Percentiles rank a stretch among this genome's conserved stretches.
These are phyloP conservation scores for Tholera decimalis DNA, from an alignment of 2,888 invertebrate species.

Conservation along the genomic window DNA sequence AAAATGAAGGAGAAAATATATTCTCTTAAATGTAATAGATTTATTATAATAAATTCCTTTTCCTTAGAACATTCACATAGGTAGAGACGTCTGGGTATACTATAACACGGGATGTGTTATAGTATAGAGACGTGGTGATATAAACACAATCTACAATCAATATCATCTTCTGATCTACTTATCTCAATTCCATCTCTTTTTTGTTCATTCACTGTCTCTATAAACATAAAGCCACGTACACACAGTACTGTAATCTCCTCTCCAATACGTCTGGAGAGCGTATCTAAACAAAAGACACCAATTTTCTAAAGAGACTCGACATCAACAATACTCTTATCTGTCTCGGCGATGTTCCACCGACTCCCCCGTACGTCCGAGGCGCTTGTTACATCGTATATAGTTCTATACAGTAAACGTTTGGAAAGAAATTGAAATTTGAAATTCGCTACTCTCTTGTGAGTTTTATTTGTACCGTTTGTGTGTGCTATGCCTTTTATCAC, in stretches of 20 bases:
- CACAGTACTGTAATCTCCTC: slow-evolving; percentile 15
- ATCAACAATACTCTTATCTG: slow-evolving; percentile 40
- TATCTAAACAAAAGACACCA: slow-evolving; percentile 45
- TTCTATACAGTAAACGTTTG: slow-evolving; percentile 9
- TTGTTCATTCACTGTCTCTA: background rate
- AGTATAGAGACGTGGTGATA: background rate
- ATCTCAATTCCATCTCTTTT: background rate
- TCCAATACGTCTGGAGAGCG: slow-evolving; percentile 23
- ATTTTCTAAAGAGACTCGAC: slow-evolving; percentile 38
- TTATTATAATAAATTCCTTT: no score
- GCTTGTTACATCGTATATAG: background rate
- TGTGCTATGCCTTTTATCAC: slow-evolving; percentile 26
- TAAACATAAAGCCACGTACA: slow-evolving; percentile 12
- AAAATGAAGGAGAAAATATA: no score
- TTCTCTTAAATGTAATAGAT: no score
- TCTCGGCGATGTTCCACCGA: slow-evolving; percentile 29
- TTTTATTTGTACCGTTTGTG: slow-evolving; percentile 38
- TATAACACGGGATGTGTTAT: no score
- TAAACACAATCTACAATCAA: background rate
- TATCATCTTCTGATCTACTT: background rate
- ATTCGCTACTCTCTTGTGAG: slow-evolving; percentile 28
- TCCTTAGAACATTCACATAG: background rate
- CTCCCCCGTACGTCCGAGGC: slow-evolving; percentile 21
- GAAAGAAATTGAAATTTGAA: slow-evolving; percentile 57
- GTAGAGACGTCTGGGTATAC: background rate